Conservation (phyloP, 2,888 invertebrate genomes). For the Galeopsomyia nigrocyanea region DNA sequence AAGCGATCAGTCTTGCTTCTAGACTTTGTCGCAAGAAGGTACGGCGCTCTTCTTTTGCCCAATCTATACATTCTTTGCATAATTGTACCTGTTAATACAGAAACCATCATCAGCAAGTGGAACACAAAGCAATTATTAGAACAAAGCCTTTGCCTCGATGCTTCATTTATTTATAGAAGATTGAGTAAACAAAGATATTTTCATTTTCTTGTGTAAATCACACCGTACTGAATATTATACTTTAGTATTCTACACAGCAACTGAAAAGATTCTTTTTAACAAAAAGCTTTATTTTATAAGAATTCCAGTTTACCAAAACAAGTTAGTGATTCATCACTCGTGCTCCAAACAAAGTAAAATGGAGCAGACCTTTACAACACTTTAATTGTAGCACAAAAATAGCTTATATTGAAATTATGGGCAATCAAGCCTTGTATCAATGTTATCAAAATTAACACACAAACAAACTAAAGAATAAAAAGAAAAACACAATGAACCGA, state of each 20-base stretch:
- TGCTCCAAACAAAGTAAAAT: too few relatives aligned
- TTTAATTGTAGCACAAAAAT: too few relatives aligned
- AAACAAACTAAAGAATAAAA: not conserved
- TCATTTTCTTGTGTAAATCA: not conserved
- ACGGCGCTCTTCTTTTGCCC: slow-evolving; percentile 98
- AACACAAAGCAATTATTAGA: not conserved
- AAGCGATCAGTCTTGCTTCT: slow-evolving; percentile 93
- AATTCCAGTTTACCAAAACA: not conserved
- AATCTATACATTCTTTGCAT: slow-evolving; percentile 98
- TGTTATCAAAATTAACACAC: not conserved
- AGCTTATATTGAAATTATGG: too few relatives aligned
- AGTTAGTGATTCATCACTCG: too few relatives aligned
- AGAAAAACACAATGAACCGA: not conserved
- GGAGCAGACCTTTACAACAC: too few relatives aligned
- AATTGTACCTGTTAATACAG: slow-evolving; percentile 75
- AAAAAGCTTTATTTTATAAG: not conserved
- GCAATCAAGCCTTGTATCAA: too few relatives aligned
- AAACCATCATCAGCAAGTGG: not conserved
- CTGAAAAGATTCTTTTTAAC: not conserved
- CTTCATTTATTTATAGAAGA: slow-evolving; percentile 10
- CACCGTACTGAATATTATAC: not conserved
- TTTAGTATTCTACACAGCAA: not conserved
- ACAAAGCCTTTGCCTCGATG: not conserved
- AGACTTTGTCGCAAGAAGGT: slow-evolving; percentile 97
- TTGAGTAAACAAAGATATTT: slow-evolving; percentile 1